Base-by-base conservation (phyloP, 2,888 invertebrate species). In the Glaucopsyche alexis region DNA sequence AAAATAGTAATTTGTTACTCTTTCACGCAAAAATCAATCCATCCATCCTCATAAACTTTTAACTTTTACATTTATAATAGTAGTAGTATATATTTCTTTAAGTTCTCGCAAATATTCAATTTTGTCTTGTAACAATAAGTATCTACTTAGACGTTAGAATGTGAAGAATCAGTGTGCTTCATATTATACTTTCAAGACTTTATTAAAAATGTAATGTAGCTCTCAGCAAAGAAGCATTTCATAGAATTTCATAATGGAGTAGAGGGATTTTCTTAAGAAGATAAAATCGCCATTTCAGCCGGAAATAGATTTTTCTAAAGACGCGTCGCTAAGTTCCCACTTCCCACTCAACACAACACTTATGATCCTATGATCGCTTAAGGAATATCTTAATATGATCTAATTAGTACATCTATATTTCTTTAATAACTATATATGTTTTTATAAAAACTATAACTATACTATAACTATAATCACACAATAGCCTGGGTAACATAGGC, bases 191-290 rank as follows among this genome's bases (percentile, higher is more conserved):
- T 60, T 7, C 14, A 60, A 60, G 29, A 38, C 60, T 29, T 60
- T 60, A 60, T 38, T 60, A 60, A 60, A 60, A 38, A 60, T 29
- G 4, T 60, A 60, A 60, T 60, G 60, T 38, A 29, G 29, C 60
- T 38, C 60, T 60, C 60, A 14, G 13, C 29, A 60, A 13, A 8
- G 29, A 7, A 60, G 29, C 13, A 7, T 60, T 60, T 29, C 29
- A 60, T 60, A 60, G 60, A 60, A 60, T 38, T 60, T 60, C 29
- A 29, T 60, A 60, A 60, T 60, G 60, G 60, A 60, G 60, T 29
- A 7, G 55, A 19, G 29, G 60, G 29, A 60, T 60, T 60, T 60
- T 13, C 60, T 38, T 1, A 4, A 60, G 29, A 60, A 11, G 60
- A 60, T 60, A 29, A 60, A 13, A 7, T 60, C 6, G 29, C 29